Base-by-base conservation (phyloP, 2,797 vertebrate species). In the Okamejei kenojei region DNA sequence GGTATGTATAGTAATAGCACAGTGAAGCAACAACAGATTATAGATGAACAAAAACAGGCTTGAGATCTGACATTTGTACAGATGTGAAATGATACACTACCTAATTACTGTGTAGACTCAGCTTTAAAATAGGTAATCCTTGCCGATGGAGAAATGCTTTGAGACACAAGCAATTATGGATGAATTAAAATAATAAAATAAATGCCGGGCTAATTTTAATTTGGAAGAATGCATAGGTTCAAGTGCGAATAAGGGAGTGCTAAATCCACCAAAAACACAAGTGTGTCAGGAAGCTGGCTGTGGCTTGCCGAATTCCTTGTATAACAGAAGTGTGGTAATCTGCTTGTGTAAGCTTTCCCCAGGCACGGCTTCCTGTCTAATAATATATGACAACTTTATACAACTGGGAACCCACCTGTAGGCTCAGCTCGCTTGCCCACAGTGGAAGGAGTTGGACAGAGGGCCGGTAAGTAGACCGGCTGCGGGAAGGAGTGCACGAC, bases 1-100 rank as follows among this genome's bases (percentile, higher is more conserved):
- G 35, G 38, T 19, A 73, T 74, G 38, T 76, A 92, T 45, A 92
- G 7, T 91, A 91, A 91, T 74, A 92, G 35, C 38, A 76, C 68
- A 11, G 4, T 71, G 21, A 7, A 29, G 32, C 71, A 15, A 73
- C 88, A 76, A 54, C 38, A 45, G 35, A 74, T 76, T 92, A 76
- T 35, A 74, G 35, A 92, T 54, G 68, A 73, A 38, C 19, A 74
- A 91, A 35, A 45, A 73, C 35, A 68, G 10, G 3, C 32, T 35
- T 71, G 86, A 68, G 29, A 6, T 38, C 65, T 73, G 90, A 91
- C 35, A 74, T 65, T 86, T 21, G 11, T 26, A 74, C 23, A 92
- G 71, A n/a, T 76, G 21, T 38, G 76, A 92, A 74, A 74, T 92
- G 23, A 54, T 74, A 92, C 23, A 76, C 11, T 15, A 23, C 32